Evolutionary conservation across 1,140 invertebrate species (phyloP).

Genomic region (Sesamia nonagrioides): DNA sequence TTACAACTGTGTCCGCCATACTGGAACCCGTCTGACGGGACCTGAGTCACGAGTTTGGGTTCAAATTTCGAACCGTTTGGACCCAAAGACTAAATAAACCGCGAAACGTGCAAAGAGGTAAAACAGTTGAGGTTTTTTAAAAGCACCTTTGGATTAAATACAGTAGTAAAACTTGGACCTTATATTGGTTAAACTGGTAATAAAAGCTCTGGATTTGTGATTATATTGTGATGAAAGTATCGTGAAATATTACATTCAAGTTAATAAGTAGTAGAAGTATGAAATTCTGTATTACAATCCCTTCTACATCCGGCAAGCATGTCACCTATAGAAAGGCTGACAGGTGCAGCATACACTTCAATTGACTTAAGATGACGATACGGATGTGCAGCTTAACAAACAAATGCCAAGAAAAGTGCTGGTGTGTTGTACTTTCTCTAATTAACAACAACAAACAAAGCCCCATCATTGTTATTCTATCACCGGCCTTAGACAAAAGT

Average conservation of each 20-base stretch:
- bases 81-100: slow-evolving; percentile 70
- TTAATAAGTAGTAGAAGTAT: background rate
- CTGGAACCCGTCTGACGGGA: slow-evolving; percentile 72
- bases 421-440: background rate
- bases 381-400: background rate
- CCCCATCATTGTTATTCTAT: slow-evolving; percentile 21
- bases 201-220: slow-evolving; percentile 9
- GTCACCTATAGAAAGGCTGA: too few species aligned
- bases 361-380: background rate
- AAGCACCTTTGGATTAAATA: slow-evolving; percentile 11
- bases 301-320: too few species aligned
- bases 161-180: slow-evolving; percentile 26
- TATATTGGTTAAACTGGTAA: slow-evolving; percentile 11
- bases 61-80: slow-evolving; percentile 74
- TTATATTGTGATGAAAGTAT: background rate
- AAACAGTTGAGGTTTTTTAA: slow-evolving; percentile 26
- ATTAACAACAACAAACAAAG: slow-evolving; percentile 11
- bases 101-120: slow-evolving; percentile 16
- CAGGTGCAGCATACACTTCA: too few species aligned
- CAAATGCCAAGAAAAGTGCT: background rate
- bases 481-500: slow-evolving; percentile 13
- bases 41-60: slow-evolving; percentile 75
- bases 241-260: background rate
- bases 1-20: slow-evolving; percentile 52
- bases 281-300: too few species aligned